Base-by-base conservation (phyloP, 92 coral and sea anemone genomes). In the Palythoa caribaeorum region DNA sequence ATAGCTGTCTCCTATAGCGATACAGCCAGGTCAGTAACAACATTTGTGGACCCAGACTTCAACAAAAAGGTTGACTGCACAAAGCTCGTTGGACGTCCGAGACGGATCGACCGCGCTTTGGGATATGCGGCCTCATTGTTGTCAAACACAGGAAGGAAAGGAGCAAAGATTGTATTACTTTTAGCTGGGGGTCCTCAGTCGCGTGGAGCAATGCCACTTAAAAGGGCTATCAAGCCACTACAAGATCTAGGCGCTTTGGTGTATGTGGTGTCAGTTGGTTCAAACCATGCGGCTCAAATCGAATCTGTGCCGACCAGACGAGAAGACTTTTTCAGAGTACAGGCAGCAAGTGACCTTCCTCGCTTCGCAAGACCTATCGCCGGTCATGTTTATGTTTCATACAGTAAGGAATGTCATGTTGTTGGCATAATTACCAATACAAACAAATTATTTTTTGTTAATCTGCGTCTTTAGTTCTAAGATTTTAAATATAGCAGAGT, bases 181-280 rank as follows among this genome's bases (percentile, higher is more conserved):
- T 5, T 80, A 63, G 63, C 85, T 40, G 85, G 73, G 3, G 85
- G 85, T 10, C 73, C 73, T 35, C 85, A 80, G 44, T 73, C 73
- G 1, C 73, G 59, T 12, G 85, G 85, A 19, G 93, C 94, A 38
- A 93, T 86, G 78, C 96, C 94, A 71, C 89, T 97, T 57, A 93
- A 87, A 60, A 88, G 87, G 48, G 98, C 97, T 5, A 92, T 92
- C 6, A 80, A 90, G 39, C 98, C 97, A 16, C 84, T 97, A 35
- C 87, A 92, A 48, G 97, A 94, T 73, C 83, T 90, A 16, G 98
- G 99, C 16, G 97, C 93, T 73, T 89, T 89, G 79, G 92, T 94
- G 35, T 93, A 93, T 91, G 97, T 95, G 55, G 88, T 97, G 66
- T 91, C 93, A 21, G 84, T 91, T 76, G 99, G 99, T 7, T 87